These are phyloP conservation scores for Drosophila kohkoa DNA, from an alignment of 1,140 invertebrate species.

Conservation along the genomic window DNA sequence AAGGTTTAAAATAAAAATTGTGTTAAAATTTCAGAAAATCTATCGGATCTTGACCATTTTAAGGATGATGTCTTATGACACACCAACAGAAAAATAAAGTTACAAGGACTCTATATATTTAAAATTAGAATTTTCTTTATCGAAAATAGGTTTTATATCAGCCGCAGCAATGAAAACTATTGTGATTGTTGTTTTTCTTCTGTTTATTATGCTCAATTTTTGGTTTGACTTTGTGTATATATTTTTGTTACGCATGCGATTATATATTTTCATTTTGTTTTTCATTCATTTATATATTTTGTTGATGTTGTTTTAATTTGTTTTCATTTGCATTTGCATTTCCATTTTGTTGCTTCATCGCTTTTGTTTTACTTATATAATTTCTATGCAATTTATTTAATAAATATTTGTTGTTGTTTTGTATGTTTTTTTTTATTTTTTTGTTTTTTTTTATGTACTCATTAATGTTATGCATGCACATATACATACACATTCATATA, in stretches of 20 bases:
- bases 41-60: no score
- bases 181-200: conserved; percentile 41
- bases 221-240: conserved; percentile 59
- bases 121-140: no score
- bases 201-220: conserved; percentile 76
- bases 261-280: conserved; percentile 58
- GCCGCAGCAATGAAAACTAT: no score
- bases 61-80: no score
- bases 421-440: neutral
- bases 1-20: no score
- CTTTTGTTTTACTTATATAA: conserved; percentile 62
- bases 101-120: no score
- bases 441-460: conserved; percentile 50
- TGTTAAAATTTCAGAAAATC: no score
- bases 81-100: no score
- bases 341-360: conserved; percentile 48
- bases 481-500: conserved; percentile 33
- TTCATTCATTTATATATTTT: conserved; percentile 56
- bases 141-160: no score
- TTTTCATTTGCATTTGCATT: conserved; percentile 43
- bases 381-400: conserved; percentile 74
- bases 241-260: conserved; percentile 78
- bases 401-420: conserved; percentile 53
- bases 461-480: conserved; percentile 60
- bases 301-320: conserved; percentile 20